phyloP scores from a whole-genome alignment of 1,140 invertebrate genomes.

The Trachymyrmex septentrionalis region DNA sequence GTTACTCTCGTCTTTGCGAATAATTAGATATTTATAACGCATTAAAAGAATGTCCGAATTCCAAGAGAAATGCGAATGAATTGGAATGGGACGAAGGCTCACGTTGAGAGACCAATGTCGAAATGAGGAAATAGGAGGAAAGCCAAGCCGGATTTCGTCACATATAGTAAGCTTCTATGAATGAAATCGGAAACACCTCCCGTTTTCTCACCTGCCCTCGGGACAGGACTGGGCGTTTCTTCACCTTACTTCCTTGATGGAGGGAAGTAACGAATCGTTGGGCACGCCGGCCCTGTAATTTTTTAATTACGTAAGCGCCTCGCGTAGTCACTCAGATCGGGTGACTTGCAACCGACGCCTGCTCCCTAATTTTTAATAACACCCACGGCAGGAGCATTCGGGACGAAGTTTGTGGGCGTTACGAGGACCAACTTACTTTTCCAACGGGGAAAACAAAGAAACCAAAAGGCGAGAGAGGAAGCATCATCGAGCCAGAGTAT shows the following conservation, averaged over 20 bases:
- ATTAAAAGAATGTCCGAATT: too few relatives aligned
- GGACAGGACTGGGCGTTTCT: slow-evolving; percentile 40
- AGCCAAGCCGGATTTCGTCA: too few relatives aligned
- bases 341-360: slow-evolving; percentile 78
- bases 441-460: slow-evolving; percentile 56
- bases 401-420: slow-evolving; percentile 71
- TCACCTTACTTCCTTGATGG: neutral
- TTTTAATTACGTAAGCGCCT: slow-evolving; percentile 82
- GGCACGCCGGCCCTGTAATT: slow-evolving; percentile 78
- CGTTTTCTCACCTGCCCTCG: slow-evolving; percentile 64
- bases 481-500: neutral
- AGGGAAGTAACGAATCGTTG: slow-evolving; percentile 61
- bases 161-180: slow-evolving; percentile 70
- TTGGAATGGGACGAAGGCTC: too few relatives aligned
- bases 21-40: too few relatives aligned
- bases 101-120: too few relatives aligned
- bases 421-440: slow-evolving; percentile 25
- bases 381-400: slow-evolving; percentile 65
- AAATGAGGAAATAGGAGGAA: too few relatives aligned
- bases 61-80: too few relatives aligned
- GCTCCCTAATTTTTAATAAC: slow-evolving; percentile 83
- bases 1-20: too few relatives aligned
- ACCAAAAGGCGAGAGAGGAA: neutral
- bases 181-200: slow-evolving; percentile 64
- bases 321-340: slow-evolving; percentile 75